Percentiles rank a stretch among this genome's conserved stretches.
Conservation (phyloP, 2,888 invertebrate species). For the Caenorhabditis angaria region DNA sequence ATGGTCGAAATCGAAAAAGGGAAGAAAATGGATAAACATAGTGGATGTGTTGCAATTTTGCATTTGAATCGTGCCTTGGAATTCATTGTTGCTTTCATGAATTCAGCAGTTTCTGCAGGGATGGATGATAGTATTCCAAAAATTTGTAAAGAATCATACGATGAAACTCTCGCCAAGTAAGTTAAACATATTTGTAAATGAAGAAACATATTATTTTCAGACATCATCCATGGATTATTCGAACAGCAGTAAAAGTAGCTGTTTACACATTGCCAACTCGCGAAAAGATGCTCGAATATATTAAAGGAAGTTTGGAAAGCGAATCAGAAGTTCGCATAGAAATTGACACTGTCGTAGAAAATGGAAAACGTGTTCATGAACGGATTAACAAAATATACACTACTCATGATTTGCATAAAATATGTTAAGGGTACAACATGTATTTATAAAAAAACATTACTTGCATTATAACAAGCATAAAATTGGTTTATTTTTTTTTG, state of each 20-base stretch:
- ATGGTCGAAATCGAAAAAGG: constrained; percentile 31
- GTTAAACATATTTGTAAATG: constrained; percentile 1
- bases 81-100: constrained; percentile 50
- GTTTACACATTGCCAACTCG: constrained; percentile 51
- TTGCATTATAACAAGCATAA: no score
- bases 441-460: no score
- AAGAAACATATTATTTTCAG: constrained; percentile 18
- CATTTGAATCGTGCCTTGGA: constrained; percentile 48
- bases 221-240: constrained; percentile 53
- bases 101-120: constrained; percentile 16
- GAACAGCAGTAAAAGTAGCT: constrained; percentile 54
- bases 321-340: constrained; percentile 15
- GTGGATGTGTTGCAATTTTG: constrained; percentile 36
- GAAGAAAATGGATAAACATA: constrained; percentile 19
- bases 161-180: constrained; percentile 47
- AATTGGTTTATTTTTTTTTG: no score
- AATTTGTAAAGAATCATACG: constrained; percentile 51
- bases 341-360: constrained; percentile 34
- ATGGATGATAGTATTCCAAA: constrained; percentile 42
- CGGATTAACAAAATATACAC: constrained; percentile 38
- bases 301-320: constrained; percentile 33
- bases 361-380: constrained; percentile 35
- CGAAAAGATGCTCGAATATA: constrained; percentile 40
- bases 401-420: constrained; percentile 27
- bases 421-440: background rate